These are phyloP conservation scores for Hyles lineata DNA, from an alignment of 2,888 invertebrate genomes.

Conservation along the genomic window DNA sequence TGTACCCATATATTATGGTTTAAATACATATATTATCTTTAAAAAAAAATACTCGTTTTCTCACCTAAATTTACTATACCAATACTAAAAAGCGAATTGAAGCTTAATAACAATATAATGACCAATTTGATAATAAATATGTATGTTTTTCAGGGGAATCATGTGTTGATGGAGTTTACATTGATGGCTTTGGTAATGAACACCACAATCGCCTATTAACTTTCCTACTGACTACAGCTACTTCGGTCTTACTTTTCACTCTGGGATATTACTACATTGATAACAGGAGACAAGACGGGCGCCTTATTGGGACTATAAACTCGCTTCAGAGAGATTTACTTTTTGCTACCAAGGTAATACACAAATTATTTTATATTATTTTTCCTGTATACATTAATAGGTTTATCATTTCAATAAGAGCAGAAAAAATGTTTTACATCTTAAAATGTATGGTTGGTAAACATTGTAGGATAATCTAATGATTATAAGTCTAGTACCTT, in stretches of 20 bases:
- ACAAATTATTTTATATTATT: constrained; percentile 31
- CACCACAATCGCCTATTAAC: constrained; percentile 80
- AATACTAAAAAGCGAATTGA: too few species aligned
- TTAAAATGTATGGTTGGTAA: too few species aligned
- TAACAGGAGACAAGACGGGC: constrained; percentile 88
- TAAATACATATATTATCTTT: too few species aligned
- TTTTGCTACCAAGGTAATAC: constrained; percentile 79
- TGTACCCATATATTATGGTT: too few species aligned
- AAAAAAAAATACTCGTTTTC: too few species aligned
- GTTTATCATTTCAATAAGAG: too few species aligned
- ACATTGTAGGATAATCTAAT: too few species aligned
- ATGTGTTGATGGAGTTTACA: constrained; percentile 73
- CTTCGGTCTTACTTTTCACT: constrained; percentile 89
- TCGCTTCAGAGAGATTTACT: constrained; percentile 78
- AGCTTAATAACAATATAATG: not conserved
- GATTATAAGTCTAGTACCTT: too few species aligned
- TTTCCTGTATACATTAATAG: too few species aligned
- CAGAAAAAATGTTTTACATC: too few species aligned
- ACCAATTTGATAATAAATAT: not conserved
- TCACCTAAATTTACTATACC: too few species aligned
- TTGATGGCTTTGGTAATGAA: constrained; percentile 67
- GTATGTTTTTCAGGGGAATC: constrained; percentile 63
- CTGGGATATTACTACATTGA: constrained; percentile 92
- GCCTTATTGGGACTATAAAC: constrained; percentile 87
- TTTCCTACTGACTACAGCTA: constrained; percentile 87